Conservation (phyloP, 92 coral and sea anemone species). For the Actinostola sp. region DNA sequence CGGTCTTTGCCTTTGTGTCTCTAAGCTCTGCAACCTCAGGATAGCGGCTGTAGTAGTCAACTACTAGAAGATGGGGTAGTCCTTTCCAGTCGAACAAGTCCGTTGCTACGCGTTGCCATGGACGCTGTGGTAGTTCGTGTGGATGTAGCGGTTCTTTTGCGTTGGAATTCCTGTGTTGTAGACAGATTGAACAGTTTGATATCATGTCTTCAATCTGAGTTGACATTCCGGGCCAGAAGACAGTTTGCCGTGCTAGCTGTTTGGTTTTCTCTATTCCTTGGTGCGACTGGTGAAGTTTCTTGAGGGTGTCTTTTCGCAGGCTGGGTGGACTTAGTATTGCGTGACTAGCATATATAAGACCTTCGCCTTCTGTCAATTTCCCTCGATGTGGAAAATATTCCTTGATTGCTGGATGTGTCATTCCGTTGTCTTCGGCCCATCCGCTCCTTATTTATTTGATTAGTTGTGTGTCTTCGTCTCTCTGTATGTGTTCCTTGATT, state of each 20-base stretch:
- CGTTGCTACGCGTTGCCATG: conserved; percentile 45
- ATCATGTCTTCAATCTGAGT: conserved; percentile 45
- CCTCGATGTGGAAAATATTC: conserved; percentile 27
- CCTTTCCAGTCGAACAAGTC: conserved; percentile 38
- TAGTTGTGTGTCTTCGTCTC: conserved; percentile 38
- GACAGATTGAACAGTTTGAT: conserved; percentile 45
- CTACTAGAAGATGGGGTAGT: conserved; percentile 26
- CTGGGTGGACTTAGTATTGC: conserved; percentile 47
- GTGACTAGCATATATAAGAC: conserved; percentile 42
- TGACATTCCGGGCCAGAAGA: conserved; percentile 65
- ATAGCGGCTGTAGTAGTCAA: conserved; percentile 53
- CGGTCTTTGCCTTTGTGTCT: conserved; percentile 44
- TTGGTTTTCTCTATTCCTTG: conserved; percentile 64
- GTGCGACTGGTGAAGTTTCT: conserved; percentile 53
- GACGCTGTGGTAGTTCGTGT: conserved; percentile 44
- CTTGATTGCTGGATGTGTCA: conserved; percentile 17
- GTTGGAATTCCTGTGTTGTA: conserved; percentile 42
- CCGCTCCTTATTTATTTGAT: conserved; percentile 40
- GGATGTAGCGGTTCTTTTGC: conserved; percentile 49
- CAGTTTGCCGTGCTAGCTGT: conserved; percentile 40
- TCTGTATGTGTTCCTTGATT: conserved; percentile 28
- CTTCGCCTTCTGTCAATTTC: conserved; percentile 31
- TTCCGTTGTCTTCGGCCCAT: conserved; percentile 41
- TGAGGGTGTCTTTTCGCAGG: conserved; percentile 46
- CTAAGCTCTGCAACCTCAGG: conserved; percentile 47